phyloP scores from a whole-genome alignment of 2,888 invertebrate genomes.

The Erebia epiphron region DNA sequence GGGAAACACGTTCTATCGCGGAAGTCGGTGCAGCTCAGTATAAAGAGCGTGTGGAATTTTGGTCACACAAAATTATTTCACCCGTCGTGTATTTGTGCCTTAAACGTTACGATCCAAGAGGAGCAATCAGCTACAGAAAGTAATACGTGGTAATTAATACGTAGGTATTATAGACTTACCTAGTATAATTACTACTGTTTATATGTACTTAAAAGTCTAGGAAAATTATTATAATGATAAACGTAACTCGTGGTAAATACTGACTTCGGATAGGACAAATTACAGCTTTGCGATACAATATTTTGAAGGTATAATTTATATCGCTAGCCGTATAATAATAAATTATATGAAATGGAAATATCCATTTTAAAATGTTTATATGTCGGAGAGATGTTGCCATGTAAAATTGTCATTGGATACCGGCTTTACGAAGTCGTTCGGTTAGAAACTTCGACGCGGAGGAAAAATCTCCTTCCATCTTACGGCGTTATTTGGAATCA shows the following conservation, averaged over 20 bases:
- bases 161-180: too few relatives aligned
- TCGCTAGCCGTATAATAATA: slow-evolving; percentile 17
- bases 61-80: too few relatives aligned
- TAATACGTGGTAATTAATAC: too few relatives aligned
- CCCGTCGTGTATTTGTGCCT: too few relatives aligned
- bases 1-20: too few relatives aligned
- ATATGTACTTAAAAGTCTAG: too few relatives aligned
- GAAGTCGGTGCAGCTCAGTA: too few relatives aligned
- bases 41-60: too few relatives aligned
- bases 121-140: too few relatives aligned
- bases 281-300: neutral
- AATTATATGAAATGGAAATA: slow-evolving; percentile 41
- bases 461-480: slow-evolving; percentile 70
- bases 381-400: slow-evolving; percentile 45
- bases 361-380: slow-evolving; percentile 51
- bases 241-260: neutral
- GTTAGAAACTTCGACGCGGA: slow-evolving; percentile 66
- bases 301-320: slow-evolving; percentile 1
- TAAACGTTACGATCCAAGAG: too few relatives aligned
- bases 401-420: slow-evolving; percentile 54
- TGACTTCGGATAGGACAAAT: neutral
- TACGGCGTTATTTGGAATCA: slow-evolving; percentile 61
- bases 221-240: too few relatives aligned
- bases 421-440: slow-evolving; percentile 61
- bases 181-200: too few relatives aligned